Conservation (phyloP, 2,888 invertebrate genomes). For the Heliconius erato region DNA sequence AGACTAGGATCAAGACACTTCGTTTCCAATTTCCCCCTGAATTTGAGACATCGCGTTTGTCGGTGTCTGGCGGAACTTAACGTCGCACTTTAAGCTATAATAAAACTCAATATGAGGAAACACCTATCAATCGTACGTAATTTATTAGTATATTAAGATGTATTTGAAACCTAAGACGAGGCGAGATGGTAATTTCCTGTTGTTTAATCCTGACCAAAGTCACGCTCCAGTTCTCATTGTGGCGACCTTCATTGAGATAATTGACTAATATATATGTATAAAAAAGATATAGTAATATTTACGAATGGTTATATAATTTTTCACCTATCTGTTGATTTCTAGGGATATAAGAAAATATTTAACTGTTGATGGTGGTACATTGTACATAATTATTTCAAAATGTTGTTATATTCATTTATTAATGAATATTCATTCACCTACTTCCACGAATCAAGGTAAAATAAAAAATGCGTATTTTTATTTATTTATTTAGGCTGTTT, state of each 20-base stretch:
- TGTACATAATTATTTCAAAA: too few relatives aligned
- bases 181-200: slow-evolving; percentile 30
- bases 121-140: background rate
- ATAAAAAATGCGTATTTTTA: background rate
- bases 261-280: slow-evolving; percentile 11
- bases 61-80: too few relatives aligned
- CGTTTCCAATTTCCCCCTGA: too few relatives aligned
- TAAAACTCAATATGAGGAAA: background rate
- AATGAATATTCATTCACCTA: too few relatives aligned
- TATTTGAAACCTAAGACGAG: slow-evolving; percentile 17
- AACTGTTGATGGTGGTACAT: too few relatives aligned
- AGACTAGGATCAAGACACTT: too few relatives aligned
- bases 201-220: slow-evolving; percentile 24
- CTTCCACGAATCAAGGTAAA: background rate
- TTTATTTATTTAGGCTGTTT: too few relatives aligned
- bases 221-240: slow-evolving; percentile 26
- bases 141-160: background rate
- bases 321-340: background rate
- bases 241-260: slow-evolving; percentile 26
- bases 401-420: too few relatives aligned
- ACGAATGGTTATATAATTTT: background rate
- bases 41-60: too few relatives aligned
- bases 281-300: background rate
- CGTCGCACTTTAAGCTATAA: background rate
- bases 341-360: background rate